Base-by-base conservation (phyloP, 2,797 vertebrate genomes). In the Notolabrus celidotus region DNA sequence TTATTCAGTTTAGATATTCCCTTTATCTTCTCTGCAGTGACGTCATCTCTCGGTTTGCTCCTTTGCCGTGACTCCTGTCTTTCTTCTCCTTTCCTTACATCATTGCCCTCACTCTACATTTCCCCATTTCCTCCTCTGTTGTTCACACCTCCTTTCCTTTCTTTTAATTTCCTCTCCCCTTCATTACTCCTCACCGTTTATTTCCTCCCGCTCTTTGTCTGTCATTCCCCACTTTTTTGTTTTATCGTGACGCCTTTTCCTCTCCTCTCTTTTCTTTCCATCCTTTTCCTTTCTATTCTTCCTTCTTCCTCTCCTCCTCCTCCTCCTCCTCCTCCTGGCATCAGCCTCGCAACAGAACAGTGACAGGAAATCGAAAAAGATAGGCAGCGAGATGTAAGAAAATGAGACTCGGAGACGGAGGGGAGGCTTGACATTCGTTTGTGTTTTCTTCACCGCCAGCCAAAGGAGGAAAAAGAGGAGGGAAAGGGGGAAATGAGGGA, bases 291-390 rank as follows among this genome's bases (percentile, higher is more conserved):
- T 55, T 42, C 56, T 20, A 47, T 50, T 19, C 20, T 54, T n/a
- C 25, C 38, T 61, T 29, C 41, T 23, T 9, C 27, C 11, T 25
- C 38, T 57, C 43, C 6, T 58, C 22, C 38, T 61, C 20, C 8
- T 56, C 22, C 38, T 61, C 20, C 38, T 57, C 43, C 6, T 58
- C 22, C 38, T 61, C 20, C 8, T 56, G 10, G 23, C 57, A n/a
- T n/a, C n/a, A 6, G 16, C 41, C 36, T 71, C 62, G 41, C 68
- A 71, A 51, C n/a, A 22, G 20, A 71, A 51, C n/a, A 22, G 20
- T 27, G 67, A 71, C 80, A 77, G 87, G 66, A 83, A 89, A 87
- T 86, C 49, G 33, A 80, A 78, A 56, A 73, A 68, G 34, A 70
- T 16, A 17, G 53, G 39, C 62, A 58, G 66, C 0, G 5, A 67